These are phyloP conservation scores for Corvus moneduloides DNA, from an alignment of 2,113 vertebrate species.

Conservation along the genomic window DNA sequence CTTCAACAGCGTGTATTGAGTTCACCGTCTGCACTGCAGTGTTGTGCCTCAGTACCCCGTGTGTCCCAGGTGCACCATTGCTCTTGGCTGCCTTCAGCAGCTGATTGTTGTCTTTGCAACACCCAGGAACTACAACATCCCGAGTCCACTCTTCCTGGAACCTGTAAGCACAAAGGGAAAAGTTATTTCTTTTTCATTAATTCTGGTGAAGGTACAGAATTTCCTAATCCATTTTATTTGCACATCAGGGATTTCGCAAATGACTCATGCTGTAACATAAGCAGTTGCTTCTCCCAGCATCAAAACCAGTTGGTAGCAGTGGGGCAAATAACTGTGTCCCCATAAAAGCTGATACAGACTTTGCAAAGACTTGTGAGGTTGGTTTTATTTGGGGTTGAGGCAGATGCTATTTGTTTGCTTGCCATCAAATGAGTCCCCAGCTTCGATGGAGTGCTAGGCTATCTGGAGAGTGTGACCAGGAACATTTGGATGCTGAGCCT, in stretches of 20 bases:
- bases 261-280: not conserved
- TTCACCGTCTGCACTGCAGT: not conserved
- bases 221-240: not conserved
- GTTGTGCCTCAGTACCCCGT: fast-evolving
- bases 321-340: not conserved
- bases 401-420: not conserved
- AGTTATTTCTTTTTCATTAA: not conserved
- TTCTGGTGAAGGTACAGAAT: not conserved
- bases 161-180: slow-evolving; percentile 19
- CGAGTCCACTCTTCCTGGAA: slow-evolving; percentile 34
- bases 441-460: not conserved
- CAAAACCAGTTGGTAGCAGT: not conserved
- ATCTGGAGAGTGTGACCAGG: not conserved
- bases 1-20: not conserved
- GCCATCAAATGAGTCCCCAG: not conserved
- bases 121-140: not conserved
- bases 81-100: not conserved
- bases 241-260: not conserved
- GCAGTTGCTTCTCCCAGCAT: not conserved
- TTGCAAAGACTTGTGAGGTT: not conserved
- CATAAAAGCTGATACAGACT: not conserved
- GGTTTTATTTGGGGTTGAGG: not conserved
- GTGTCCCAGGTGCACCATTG: not conserved
- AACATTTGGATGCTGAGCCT: not conserved
- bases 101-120: not conserved